Evolutionary conservation across 2,888 invertebrate genomes (phyloP), one percentile per base, ranked within the genome.

Genomic region (Entomobrya multifasciata): DNA sequence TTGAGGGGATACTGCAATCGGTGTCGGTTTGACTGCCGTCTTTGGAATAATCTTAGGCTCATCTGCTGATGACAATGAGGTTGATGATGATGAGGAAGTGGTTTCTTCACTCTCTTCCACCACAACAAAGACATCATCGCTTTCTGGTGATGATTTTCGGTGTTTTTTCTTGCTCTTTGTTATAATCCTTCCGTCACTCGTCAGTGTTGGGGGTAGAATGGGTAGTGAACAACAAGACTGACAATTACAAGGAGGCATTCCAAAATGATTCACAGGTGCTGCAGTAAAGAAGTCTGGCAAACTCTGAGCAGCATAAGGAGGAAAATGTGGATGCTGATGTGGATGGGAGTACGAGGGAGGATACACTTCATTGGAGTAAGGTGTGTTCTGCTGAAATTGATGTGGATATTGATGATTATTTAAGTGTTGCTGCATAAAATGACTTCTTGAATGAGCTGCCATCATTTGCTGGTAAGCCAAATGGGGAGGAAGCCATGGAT

Each of bases 301-400:
- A 25, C 81, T 81, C 22, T 81, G 81, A n/a, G 49, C 57, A 6
- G 81, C 17, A 17, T 81, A 81, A 0, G 81, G 72, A 13, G 25
- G 67, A 5, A 41, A 41, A 11, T 41, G 44, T 52, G n/a, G 67
- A 15, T 65, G 22, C 17, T 36, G 52, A 5, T 0, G 72, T 57
- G 36, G 25, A 15, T 52, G 30, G 6, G n/a, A n/a, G n/a, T n/a
- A n/a, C n/a, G n/a, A n/a, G n/a, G n/a, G n/a, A n/a, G n/a, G n/a
- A n/a, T n/a, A n/a, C n/a, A n/a, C n/a, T n/a, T n/a, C n/a, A n/a
- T n/a, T n/a, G n/a, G n/a, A n/a, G n/a, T n/a, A n/a, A n/a, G n/a
- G n/a, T n/a, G n/a, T n/a, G n/a, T n/a, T n/a, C n/a, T n/a, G n/a
- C n/a, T n/a, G n/a, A n/a, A n/a, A n/a, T n/a, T n/a, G n/a, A n/a